A percentile compares a stretch with the other conserved stretches of the same genome.
These are phyloP conservation scores for Conops quadrifasciatus DNA, from an alignment of 2,888 invertebrate genomes.

Conservation along the genomic window DNA sequence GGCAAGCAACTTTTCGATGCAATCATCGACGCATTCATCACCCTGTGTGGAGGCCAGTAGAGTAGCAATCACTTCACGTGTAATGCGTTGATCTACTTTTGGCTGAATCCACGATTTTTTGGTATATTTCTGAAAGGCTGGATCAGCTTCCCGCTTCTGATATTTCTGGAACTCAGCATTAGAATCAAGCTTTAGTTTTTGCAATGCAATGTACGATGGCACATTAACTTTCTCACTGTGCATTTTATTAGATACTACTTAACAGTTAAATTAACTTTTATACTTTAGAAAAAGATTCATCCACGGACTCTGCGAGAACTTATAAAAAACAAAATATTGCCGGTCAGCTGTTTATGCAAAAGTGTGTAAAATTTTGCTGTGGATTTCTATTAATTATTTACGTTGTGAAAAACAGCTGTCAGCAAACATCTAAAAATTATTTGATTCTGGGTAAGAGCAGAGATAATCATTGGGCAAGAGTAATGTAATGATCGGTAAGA, in stretches of 20 bases:
- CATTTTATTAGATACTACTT: conserved; percentile 32
- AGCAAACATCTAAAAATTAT: too few relatives aligned
- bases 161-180: conserved; percentile 52
- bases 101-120: conserved; percentile 45
- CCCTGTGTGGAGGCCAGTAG: conserved; percentile 45
- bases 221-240: conserved; percentile 32
- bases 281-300: too few relatives aligned
- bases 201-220: conserved; percentile 40
- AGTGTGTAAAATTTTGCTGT: too few relatives aligned
- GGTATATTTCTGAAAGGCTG: conserved; percentile 48
- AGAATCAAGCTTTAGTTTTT: conserved; percentile 48
- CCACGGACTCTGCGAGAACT: too few relatives aligned
- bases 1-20: conserved; percentile 51
- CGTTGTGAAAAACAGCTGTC: too few relatives aligned
- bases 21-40: conserved; percentile 39
- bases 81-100: conserved; percentile 40
- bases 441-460: too few relatives aligned
- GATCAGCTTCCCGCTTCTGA: conserved; percentile 47
- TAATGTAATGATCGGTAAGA: too few relatives aligned
- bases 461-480: too few relatives aligned
- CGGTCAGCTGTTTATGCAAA: too few relatives aligned
- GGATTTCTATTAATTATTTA: too few relatives aligned
- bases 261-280: background rate
- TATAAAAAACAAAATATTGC: too few relatives aligned
- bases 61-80: conserved; percentile 49